Evolutionary conservation across 2,113 vertebrate species (phyloP), one percentile per base, ranked within the genome.

Genomic region (Lophura nycthemera): DNA sequence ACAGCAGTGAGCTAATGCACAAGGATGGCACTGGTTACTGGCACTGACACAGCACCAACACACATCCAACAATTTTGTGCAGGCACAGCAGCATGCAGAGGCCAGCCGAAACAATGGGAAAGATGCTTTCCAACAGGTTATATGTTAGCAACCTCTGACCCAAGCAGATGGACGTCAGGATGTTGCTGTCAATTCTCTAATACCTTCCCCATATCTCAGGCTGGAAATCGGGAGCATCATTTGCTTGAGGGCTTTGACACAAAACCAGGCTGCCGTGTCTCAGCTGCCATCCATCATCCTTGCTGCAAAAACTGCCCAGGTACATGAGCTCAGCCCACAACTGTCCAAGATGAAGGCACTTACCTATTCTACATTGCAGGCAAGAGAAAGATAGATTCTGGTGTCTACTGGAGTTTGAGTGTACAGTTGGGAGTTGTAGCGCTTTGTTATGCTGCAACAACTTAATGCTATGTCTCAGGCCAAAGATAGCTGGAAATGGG

Each of bases 61-160:
- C 32, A 16, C 15, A 1, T 1, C 6, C 36, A 24, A 15, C 8
- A 21, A 2, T 6, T 21, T 18, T 40, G 4, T 0, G 30, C 6
- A 57, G 64, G 38, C 13, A 7, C 57, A 43, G 16, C 66, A 43
- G 16, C 2, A 1, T 0, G 15, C 6, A 14, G 36, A 20, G 10
- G 1, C 27, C 80, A 47, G 36, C 50, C 64, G 5, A 48, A 57
- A 16, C 56, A 18, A 19, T 0, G 6, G 15, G 32, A n/a, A 56
- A 69, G 3, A 3, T 0, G 0, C 16, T 63, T 42, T 32, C 34
- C 84, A 52, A 8, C 56, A 54, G 56, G 40, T 5, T 57, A 11
- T 2, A 5, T 3, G 22, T 15, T 17, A 40, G 45, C 45, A 60
- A 30, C 42, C 30, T 34, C 73, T 43, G n/a, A 45, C 57, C 66